Evolutionary conservation across 2,888 invertebrate species (phyloP).

Genomic region (Drosophila percnosoma): DNA sequence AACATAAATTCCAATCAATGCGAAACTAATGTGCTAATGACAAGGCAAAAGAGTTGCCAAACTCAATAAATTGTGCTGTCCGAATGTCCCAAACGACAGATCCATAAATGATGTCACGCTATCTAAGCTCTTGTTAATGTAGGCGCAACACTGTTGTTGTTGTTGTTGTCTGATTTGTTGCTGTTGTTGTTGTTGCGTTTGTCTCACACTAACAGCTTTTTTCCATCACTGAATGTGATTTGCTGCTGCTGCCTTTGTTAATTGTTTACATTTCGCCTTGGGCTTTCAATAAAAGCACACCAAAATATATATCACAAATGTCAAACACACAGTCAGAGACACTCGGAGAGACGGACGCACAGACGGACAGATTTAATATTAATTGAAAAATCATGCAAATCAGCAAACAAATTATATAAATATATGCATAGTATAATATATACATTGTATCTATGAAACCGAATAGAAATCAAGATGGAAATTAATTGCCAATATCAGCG

Average conservation of each 20-base stretch:
- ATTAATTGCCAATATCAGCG: conserved; percentile 78
- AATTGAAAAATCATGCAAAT: conserved; percentile 79
- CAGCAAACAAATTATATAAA: conserved; percentile 46
- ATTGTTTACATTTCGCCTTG: conserved; percentile 75
- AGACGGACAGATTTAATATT: conserved; percentile 54
- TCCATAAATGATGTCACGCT: conserved; percentile 72
- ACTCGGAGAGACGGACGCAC: neutral
- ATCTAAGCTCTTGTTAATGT: conserved; percentile 62
- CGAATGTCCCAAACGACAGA: conserved; percentile 4
- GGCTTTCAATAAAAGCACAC: conserved; percentile 64
- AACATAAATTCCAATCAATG: conserved; percentile 77
- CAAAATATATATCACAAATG: conserved; percentile 68
- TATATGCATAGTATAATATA: conserved; percentile 12
- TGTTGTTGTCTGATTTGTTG: conserved; percentile 1
- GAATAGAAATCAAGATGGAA: conserved; percentile 58
- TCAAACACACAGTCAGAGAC: conserved; percentile 44
- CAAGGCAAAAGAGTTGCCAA: conserved; percentile 64
- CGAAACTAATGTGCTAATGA: conserved; percentile 69
- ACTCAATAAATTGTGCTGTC: conserved; percentile 45
- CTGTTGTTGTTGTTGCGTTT: conserved; percentile 19
- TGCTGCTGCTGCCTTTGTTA: conserved; percentile 52
- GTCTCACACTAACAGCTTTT: conserved; percentile 67
- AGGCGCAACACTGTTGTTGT: conserved; percentile 43
- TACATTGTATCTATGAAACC: conserved; percentile 27
- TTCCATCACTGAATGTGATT: conserved; percentile 49